These are phyloP conservation scores for Pomacea maculata DNA, from an alignment of 1,140 invertebrate genomes.

Conservation along the genomic window DNA sequence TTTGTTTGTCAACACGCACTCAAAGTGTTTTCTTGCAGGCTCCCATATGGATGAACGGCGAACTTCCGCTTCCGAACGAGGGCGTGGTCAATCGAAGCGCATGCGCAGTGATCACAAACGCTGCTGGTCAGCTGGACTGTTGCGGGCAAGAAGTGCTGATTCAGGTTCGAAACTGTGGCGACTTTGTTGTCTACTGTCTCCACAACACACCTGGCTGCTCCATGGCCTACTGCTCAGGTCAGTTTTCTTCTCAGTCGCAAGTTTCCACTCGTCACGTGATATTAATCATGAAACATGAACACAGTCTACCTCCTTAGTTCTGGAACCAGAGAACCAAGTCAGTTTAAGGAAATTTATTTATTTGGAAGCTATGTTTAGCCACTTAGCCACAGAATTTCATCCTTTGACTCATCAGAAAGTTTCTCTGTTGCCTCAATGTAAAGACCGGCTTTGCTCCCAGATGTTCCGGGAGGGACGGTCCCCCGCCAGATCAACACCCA, in stretches of 20 bases:
- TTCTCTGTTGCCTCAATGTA: neutral
- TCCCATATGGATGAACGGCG: slow-evolving; percentile 40
- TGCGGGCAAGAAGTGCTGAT: slow-evolving; percentile 15
- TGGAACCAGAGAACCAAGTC: too few species aligned
- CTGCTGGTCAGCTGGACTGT: neutral
- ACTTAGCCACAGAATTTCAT: neutral
- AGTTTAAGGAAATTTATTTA: too few species aligned
- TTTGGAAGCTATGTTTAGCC: neutral
- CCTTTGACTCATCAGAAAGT: neutral
- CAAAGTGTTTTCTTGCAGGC: neutral
- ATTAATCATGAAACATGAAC: too few species aligned
- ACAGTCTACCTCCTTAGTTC: too few species aligned
- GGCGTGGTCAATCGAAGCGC: slow-evolving; percentile 25
- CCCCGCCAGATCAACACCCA: neutral
- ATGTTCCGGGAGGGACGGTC: neutral
- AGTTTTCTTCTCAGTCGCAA: neutral
- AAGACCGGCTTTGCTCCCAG: neutral
- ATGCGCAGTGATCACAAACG: slow-evolving; percentile 23
- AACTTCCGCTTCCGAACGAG: slow-evolving; percentile 15
- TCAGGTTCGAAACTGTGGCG: slow-evolving; percentile 19
- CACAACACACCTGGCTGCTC: slow-evolving; percentile 13
- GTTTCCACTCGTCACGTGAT: too few species aligned
- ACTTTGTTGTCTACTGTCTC: slow-evolving; percentile 23
- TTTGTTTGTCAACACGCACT: neutral
- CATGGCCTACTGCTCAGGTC: slow-evolving; percentile 25